Evolutionary conservation across 2,888 invertebrate species (phyloP).

Genomic region (Ophioninae sp.): DNA sequence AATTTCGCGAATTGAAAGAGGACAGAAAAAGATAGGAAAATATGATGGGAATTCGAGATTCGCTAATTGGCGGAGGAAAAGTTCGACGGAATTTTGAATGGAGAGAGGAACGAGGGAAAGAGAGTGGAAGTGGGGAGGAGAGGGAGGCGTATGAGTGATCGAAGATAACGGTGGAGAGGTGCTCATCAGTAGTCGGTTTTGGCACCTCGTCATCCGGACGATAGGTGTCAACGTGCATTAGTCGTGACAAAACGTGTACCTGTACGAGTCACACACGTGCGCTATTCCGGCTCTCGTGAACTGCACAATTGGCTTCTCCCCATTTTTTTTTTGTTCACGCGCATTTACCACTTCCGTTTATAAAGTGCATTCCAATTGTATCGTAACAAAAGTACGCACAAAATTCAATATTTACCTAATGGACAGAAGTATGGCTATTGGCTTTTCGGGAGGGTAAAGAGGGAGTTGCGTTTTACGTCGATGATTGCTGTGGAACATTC

Average conservation of each 20-base stretch:
- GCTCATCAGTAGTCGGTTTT: conserved; percentile 54
- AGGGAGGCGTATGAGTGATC: neutral
- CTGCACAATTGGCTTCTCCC: neutral
- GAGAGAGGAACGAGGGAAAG: conserved; percentile 14
- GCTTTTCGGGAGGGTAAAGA: neutral
- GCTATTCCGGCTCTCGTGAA: neutral
- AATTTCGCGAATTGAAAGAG: conserved; percentile 1
- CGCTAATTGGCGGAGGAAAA: conserved; percentile 18
- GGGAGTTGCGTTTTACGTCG: neutral
- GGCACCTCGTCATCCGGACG: conserved; percentile 48
- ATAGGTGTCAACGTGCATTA: conserved; percentile 33
- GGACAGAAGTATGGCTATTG: neutral
- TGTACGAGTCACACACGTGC: conserved; percentile 23
- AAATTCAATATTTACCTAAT: neutral
- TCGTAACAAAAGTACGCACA: neutral
- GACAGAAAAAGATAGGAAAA: neutral
- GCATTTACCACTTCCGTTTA: neutral
- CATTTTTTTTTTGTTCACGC: neutral
- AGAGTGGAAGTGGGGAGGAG: conserved; percentile 8
- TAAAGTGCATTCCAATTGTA: neutral
- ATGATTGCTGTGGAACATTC: neutral
- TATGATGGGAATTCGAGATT: neutral
- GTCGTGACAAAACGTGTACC: conserved; percentile 44
- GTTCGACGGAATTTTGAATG: conserved; percentile 3
- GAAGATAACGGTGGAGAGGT: conserved; percentile 20